A percentile compares a stretch with the other conserved stretches of the same genome.
These are phyloP conservation scores for Tapera naevia DNA, from an alignment of 2,797 vertebrate species.

Conservation along the genomic window DNA sequence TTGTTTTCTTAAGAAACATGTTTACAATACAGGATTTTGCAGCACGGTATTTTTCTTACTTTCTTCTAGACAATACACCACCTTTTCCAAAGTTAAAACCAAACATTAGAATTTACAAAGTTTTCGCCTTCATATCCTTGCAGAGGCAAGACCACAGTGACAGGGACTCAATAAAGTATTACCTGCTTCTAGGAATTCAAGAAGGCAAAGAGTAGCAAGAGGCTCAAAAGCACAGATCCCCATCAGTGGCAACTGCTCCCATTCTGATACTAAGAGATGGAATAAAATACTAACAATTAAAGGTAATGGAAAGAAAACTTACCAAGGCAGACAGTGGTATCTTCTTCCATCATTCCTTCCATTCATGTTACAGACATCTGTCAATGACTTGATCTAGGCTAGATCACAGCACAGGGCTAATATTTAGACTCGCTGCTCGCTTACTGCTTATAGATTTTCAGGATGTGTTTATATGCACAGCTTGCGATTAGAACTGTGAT, in stretches of 20 bases:
- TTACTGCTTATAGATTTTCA: conserved; percentile 11
- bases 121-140: neutral
- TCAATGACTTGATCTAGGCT: neutral
- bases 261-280: neutral
- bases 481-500: neutral
- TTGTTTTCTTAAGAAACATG: neutral
- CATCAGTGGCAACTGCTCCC: neutral
- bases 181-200: neutral
- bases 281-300: neutral
- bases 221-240: neutral
- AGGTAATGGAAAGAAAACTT: conserved; percentile 45
- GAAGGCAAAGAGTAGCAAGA: neutral
- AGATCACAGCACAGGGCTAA: neutral
- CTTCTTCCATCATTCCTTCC: conserved; percentile 31
- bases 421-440: neutral
- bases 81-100: neutral
- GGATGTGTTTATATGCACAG: neutral
- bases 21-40: neutral
- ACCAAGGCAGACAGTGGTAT: conserved; percentile 31
- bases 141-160: neutral
- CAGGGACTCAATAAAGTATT: neutral
- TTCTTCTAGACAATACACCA: neutral
- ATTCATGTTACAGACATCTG: conserved; percentile 37
- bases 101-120: neutral
- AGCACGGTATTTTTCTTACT: neutral